phyloP scores from a whole-genome alignment of 2,888 invertebrate genomes.

The Lepas anatifera region DNA sequence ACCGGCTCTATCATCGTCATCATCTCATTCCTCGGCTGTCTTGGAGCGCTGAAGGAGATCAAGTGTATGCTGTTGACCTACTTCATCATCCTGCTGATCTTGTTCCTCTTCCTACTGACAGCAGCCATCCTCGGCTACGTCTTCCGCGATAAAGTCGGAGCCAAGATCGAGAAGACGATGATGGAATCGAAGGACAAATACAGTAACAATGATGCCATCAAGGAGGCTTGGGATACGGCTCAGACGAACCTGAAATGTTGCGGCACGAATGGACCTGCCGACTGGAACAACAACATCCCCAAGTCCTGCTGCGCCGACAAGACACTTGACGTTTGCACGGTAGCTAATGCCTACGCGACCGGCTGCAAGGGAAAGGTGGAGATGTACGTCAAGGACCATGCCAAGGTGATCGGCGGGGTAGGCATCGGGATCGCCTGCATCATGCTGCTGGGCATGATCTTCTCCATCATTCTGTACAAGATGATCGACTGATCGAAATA shows the following conservation, averaged over 20 bases:
- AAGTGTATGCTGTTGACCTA: constrained; percentile 88
- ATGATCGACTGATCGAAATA: constrained; percentile 43
- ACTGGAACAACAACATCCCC: constrained; percentile 16
- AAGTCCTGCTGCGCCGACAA: background rate
- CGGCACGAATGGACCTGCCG: constrained; percentile 16
- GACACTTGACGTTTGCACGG: constrained; percentile 34
- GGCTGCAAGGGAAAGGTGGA: constrained; percentile 64
- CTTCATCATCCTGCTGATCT: constrained; percentile 72
- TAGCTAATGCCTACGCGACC: constrained; percentile 50
- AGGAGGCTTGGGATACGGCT: constrained; percentile 75
- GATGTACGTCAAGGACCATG: constrained; percentile 59
- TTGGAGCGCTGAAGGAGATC: constrained; percentile 87
- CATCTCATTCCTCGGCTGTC: constrained; percentile 78
- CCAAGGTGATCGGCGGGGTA: constrained; percentile 63
- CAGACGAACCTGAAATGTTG: constrained; percentile 42
- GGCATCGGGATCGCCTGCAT: constrained; percentile 69
- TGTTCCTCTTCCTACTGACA: constrained; percentile 79
- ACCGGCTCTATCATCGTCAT: constrained; percentile 69
- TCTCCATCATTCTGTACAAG: constrained; percentile 66
- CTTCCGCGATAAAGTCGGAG: constrained; percentile 68
- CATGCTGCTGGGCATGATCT: constrained; percentile 48
- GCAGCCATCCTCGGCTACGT: constrained; percentile 84
- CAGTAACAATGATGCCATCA: constrained; percentile 46
- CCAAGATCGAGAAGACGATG: constrained; percentile 65
- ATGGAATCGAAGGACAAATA: constrained; percentile 59